Conservation (phyloP, 2,888 invertebrate genomes). For the Nemapogon koenigi region DNA sequence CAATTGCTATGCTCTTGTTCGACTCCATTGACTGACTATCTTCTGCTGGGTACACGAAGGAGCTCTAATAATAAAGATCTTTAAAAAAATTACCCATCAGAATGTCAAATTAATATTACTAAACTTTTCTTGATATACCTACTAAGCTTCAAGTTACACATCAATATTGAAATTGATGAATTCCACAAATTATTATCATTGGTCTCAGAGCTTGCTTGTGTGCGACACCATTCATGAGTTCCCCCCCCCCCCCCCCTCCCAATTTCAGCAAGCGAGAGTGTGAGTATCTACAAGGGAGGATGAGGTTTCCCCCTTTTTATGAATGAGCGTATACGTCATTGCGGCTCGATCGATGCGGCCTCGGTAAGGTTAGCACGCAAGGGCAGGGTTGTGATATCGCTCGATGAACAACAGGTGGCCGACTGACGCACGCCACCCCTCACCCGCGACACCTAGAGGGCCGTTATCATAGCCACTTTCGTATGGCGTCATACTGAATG, state of each 20-base stretch:
- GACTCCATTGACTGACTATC: too few relatives aligned
- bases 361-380: conserved; percentile 47
- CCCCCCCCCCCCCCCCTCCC: conserved; percentile 19
- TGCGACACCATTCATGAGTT: conserved; percentile 52
- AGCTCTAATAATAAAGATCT: too few relatives aligned
- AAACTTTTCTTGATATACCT: too few relatives aligned
- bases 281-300: conserved; percentile 16
- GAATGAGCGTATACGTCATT: conserved; percentile 62
- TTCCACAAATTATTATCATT: too few relatives aligned
- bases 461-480: conserved; percentile 27
- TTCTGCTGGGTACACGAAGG: too few relatives aligned
- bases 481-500: conserved; percentile 30
- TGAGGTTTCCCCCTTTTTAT: conserved; percentile 43
- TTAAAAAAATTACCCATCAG: too few relatives aligned
- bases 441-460: background rate
- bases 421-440: conserved; percentile 36
- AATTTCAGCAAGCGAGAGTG: conserved; percentile 24
- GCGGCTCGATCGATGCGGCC: conserved; percentile 41
- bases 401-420: conserved; percentile 52
- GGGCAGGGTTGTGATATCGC: conserved; percentile 31
- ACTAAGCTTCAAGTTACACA: too few relatives aligned
- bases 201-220: too few relatives aligned
- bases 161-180: too few relatives aligned
- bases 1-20: too few relatives aligned
- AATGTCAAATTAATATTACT: too few relatives aligned